Conservation (phyloP, 2,888 invertebrate genomes). For the Ecdyonurus torrentis region DNA sequence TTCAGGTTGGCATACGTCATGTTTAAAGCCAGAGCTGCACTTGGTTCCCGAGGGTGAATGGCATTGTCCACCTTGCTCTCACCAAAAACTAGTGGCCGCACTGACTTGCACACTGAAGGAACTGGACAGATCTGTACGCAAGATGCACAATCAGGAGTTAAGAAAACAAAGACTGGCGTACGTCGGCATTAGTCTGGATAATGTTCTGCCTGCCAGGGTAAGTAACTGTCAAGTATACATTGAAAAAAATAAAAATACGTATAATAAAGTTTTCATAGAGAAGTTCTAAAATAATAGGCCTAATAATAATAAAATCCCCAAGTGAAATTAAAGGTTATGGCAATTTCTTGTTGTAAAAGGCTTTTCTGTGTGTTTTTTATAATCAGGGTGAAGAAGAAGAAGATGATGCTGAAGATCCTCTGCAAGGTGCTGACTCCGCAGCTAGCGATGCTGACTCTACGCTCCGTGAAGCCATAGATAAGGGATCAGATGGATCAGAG, state of each 20-base stretch:
- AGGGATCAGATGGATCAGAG: constrained; percentile 15
- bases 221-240: too few relatives aligned
- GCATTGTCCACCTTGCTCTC: constrained; percentile 96
- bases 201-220: constrained; percentile 36
- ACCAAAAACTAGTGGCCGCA: constrained; percentile 50
- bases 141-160: constrained; percentile 34
- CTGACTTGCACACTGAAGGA: constrained; percentile 58
- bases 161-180: constrained; percentile 52
- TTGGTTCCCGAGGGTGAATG: constrained; percentile 94
- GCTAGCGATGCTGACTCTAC: background rate
- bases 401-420: constrained; percentile 12
- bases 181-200: constrained; percentile 57
- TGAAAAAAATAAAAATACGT: too few relatives aligned
- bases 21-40: constrained; percentile 80
- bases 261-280: too few relatives aligned
- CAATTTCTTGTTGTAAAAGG: too few relatives aligned
- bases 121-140: constrained; percentile 51
- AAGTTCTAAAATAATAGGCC: too few relatives aligned
- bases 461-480: background rate
- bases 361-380: too few relatives aligned
- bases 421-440: background rate
- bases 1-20: constrained; percentile 89
- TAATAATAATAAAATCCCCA: too few relatives aligned
- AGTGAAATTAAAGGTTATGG: too few relatives aligned
- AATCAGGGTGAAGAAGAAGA: constrained; percentile 19